phyloP scores from a whole-genome alignment of 2,888 invertebrate species.

The Mesodorylaimus sp. region DNA sequence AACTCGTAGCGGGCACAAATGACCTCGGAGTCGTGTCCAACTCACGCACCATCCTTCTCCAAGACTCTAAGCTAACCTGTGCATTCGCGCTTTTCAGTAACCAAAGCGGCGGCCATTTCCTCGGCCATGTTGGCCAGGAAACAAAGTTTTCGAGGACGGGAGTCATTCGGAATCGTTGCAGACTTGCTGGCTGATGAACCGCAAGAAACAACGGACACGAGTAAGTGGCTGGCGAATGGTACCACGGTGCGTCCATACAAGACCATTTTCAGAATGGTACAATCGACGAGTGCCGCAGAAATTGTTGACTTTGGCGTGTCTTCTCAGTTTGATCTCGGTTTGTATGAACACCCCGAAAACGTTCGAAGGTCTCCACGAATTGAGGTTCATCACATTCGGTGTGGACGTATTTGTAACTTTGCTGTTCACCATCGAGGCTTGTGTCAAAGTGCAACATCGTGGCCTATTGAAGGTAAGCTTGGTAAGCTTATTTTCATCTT shows the following conservation, averaged over 20 bases:
- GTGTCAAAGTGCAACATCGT: constrained; percentile 90
- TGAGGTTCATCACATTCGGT: constrained; percentile 73
- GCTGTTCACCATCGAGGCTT: constrained; percentile 91
- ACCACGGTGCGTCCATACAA: too few species aligned
- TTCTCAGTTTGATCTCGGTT: constrained; percentile 81
- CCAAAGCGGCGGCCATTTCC: constrained; percentile 13
- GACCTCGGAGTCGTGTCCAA: too few species aligned
- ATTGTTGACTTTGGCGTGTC: constrained; percentile 34
- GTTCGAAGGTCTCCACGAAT: constrained; percentile 63
- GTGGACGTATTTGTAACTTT: constrained; percentile 74
- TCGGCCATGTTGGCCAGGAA: constrained; percentile 65
- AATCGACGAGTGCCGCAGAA: not conserved
- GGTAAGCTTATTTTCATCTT: too few species aligned
- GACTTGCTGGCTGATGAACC: constrained; percentile 2
- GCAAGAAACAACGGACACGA: constrained; percentile 5
- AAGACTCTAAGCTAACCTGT: too few species aligned
- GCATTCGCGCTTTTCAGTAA: constrained; percentile 11
- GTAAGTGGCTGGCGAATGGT: too few species aligned
- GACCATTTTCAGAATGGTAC: constrained; percentile 12
- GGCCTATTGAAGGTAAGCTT: constrained; percentile 76
- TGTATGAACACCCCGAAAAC: constrained; percentile 94
- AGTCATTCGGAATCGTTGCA: constrained; percentile 64
- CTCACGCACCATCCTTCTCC: too few species aligned
- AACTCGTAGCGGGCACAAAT: too few species aligned
- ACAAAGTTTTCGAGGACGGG: constrained; percentile 55